Conservation (phyloP, 2,888 invertebrate species). For the Macrophya annulata region DNA sequence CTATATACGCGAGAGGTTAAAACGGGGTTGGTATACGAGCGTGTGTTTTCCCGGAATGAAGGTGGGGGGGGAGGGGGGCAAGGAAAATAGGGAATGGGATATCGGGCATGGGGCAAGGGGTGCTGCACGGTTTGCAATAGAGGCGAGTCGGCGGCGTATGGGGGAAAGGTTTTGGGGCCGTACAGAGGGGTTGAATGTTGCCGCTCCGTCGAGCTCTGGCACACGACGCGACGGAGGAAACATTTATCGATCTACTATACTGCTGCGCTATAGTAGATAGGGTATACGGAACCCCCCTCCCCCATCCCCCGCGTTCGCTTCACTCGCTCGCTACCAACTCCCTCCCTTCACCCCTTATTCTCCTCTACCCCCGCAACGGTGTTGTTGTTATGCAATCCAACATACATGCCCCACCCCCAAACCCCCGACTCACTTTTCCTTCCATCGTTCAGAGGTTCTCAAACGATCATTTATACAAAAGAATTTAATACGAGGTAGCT, state of each 20-base stretch:
- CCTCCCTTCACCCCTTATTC: neutral
- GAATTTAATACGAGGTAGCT: neutral
- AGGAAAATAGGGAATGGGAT: neutral
- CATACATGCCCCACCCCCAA: constrained; percentile 33
- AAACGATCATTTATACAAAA: neutral
- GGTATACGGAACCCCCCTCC: constrained; percentile 4
- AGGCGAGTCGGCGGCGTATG: neutral
- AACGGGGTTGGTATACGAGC: constrained; percentile 28
- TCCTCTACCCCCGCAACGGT: neutral
- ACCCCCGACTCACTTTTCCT: neutral
- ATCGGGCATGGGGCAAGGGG: constrained; percentile 10
- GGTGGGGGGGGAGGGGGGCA: neutral
- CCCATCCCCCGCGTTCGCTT: neutral
- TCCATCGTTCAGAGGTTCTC: constrained; percentile 48
- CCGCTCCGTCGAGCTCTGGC: constrained; percentile 45
- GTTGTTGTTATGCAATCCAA: constrained; percentile 58
- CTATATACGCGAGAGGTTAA: constrained; percentile 34
- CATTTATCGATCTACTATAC: constrained; percentile 55
- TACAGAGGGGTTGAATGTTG: constrained; percentile 24
- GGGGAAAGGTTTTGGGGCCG: neutral
- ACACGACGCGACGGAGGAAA: constrained; percentile 57
- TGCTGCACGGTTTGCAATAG: constrained; percentile 16
- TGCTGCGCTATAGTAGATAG: neutral
- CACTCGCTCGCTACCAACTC: constrained; percentile 21
- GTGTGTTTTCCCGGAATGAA: constrained; percentile 43